Evolutionary conservation across 2,888 invertebrate genomes (phyloP).

Genomic region (Ctenicera cuprea): DNA sequence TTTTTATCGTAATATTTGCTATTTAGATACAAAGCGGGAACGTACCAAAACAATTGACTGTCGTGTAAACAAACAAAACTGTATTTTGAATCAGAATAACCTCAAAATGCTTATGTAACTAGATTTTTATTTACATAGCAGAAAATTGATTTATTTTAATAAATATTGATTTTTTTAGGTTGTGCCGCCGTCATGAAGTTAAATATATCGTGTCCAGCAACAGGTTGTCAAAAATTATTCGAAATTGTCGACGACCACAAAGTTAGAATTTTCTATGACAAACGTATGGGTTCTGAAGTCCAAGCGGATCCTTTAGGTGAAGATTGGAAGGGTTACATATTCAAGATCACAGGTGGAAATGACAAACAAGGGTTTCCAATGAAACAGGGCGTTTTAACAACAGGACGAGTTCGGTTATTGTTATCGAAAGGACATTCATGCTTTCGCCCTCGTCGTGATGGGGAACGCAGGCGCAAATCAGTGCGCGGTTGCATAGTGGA

Average conservation of each 20-base stretch:
- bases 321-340: conserved; percentile 98
- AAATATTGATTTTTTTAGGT: conserved; percentile 9
- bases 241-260: conserved; percentile 99
- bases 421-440: conserved; percentile 96
- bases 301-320: conserved; percentile 95
- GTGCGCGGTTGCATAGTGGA: conserved; percentile 99
- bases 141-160: neutral
- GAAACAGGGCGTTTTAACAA: conserved; percentile 98
- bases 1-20: conserved; percentile 27
- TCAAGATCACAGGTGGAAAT: conserved; percentile 96
- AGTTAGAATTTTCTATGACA: conserved; percentile 96
- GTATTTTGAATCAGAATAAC: neutral
- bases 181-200: conserved; percentile 77
- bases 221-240: conserved; percentile 97
- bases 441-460: conserved; percentile 93
- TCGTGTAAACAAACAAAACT: conserved; percentile 2
- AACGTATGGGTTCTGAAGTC: conserved; percentile 97
- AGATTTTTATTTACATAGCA: neutral
- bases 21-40: neutral
- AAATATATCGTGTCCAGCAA: conserved; percentile 97
- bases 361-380: conserved; percentile 99
- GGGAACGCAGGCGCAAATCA: conserved; percentile 97
- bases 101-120: neutral
- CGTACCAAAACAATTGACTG: conserved; percentile 13
- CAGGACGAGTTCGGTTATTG: conserved; percentile 94